Percentiles rank a stretch among this genome's conserved stretches.
These are phyloP conservation scores for Nomada fucata DNA, from an alignment of 2,888 invertebrate genomes.

Conservation along the genomic window DNA sequence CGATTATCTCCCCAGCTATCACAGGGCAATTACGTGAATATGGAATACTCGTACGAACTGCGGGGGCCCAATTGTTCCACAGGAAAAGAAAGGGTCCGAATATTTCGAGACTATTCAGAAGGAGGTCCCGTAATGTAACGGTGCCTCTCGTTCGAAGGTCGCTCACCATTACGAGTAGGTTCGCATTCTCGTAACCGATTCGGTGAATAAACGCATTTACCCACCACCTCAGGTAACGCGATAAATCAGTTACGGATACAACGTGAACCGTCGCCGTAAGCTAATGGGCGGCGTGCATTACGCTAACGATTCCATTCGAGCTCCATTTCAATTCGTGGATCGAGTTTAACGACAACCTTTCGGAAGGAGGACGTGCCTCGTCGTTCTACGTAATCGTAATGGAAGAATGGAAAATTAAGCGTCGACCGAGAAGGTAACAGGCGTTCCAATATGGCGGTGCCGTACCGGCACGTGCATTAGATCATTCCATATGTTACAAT, in stretches of 20 bases:
- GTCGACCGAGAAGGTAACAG: slow-evolving; percentile 10
- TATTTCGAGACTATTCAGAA: slow-evolving; percentile 39
- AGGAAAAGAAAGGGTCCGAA: slow-evolving; percentile 9
- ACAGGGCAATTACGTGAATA: background rate
- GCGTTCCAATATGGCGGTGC: slow-evolving; percentile 52
- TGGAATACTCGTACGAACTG: background rate
- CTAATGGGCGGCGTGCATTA: background rate
- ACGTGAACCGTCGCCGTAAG: background rate
- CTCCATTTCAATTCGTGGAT: background rate
- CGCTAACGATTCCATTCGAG: too few species aligned
- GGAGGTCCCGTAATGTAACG: slow-evolving; percentile 68
- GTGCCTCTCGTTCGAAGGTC: slow-evolving; percentile 63
- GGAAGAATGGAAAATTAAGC: background rate
- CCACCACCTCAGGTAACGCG: background rate
- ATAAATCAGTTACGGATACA: slow-evolving; percentile 1
- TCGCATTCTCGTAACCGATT: slow-evolving; percentile 43
- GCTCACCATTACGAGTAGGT: slow-evolving; percentile 50
- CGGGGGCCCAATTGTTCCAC: background rate
- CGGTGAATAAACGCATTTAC: slow-evolving; percentile 17
- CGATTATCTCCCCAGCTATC: background rate
- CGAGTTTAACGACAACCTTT: background rate
- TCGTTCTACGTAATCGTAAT: too few species aligned
- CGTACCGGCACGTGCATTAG: slow-evolving; percentile 63
- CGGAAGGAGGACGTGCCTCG: background rate
- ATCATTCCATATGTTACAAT: slow-evolving; percentile 68